Evolutionary conservation across 1,140 invertebrate species (phyloP).

Genomic region (Myzus persicae): DNA sequence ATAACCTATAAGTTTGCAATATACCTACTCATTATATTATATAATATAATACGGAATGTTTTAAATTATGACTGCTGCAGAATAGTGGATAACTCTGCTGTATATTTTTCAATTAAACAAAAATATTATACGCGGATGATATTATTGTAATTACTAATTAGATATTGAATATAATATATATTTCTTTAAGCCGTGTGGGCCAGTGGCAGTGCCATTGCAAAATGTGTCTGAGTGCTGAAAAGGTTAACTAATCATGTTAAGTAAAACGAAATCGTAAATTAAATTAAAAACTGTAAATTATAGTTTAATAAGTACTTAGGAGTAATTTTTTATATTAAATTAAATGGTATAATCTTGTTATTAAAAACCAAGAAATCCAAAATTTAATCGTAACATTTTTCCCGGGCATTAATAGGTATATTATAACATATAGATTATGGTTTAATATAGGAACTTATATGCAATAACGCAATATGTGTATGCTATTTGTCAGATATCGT

Average conservation of each 20-base stretch:
- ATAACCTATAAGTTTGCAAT: neutral
- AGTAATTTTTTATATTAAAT: neutral
- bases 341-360: neutral
- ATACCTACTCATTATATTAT: neutral
- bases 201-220: no score
- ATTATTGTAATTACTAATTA: no score
- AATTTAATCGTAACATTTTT: neutral
- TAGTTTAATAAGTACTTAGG: neutral
- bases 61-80: neutral
- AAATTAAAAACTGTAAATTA: neutral
- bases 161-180: no score
- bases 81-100: neutral
- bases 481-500: slow-evolving; percentile 10
- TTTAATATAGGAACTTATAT: neutral
- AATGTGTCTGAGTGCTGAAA: no score
- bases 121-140: no score
- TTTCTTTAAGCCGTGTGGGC: no score
- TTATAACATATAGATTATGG: neutral
- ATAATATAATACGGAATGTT: neutral
- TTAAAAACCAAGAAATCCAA: no score
- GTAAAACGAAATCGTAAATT: neutral
- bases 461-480: neutral
- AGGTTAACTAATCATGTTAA: neutral
- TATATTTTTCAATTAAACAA: neutral
- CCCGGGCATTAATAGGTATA: neutral